Percentiles rank a stretch among this genome's conserved stretches.
These are phyloP conservation scores for Atlantisia rogersi DNA, from an alignment of 2,113 vertebrate genomes.

Conservation along the genomic window DNA sequence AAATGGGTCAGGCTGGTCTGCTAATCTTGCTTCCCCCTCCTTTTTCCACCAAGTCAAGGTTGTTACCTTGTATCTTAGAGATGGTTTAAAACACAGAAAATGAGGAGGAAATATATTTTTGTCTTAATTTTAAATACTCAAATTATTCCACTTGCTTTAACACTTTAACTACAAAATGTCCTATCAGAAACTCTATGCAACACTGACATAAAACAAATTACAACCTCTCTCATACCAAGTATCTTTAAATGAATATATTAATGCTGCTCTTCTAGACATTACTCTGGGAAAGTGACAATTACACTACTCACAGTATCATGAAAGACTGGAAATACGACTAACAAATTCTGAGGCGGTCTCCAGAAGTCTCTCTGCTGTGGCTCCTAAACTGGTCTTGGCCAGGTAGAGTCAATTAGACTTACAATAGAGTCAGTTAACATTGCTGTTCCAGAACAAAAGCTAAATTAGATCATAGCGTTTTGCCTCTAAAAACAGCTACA, in stretches of 20 bases:
- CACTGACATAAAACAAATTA: background rate
- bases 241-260: background rate
- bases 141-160: background rate
- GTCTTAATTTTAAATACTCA: background rate
- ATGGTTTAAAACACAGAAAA: background rate
- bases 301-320: background rate
- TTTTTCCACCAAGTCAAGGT: background rate
- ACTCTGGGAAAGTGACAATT: background rate
- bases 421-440: background rate
- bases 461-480: background rate
- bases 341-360: background rate
- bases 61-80: background rate
- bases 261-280: background rate
- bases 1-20: constrained; percentile 50
- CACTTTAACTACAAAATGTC: background rate
- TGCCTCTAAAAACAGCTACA: constrained; percentile 23
- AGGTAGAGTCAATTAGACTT: background rate
- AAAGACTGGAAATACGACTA: background rate
- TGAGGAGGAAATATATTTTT: background rate
- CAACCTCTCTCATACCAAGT: background rate
- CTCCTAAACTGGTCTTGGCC: background rate
- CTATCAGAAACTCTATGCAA: background rate
- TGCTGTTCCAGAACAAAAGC: background rate
- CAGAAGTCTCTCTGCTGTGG: background rate
- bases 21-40: background rate